Conservation (phyloP, 2,888 invertebrate species). For the Drosophila kambysellisi region DNA sequence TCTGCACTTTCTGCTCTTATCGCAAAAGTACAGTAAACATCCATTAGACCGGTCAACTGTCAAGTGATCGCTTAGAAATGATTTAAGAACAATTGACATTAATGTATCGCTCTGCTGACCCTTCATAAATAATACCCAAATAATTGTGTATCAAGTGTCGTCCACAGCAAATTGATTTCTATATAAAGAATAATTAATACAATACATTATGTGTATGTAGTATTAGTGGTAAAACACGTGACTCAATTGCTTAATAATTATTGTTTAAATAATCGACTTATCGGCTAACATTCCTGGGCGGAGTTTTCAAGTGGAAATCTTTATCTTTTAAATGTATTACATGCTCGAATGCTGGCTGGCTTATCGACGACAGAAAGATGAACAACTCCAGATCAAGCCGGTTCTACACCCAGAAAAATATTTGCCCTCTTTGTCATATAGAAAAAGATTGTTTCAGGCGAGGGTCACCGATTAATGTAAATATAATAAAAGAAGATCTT, state of each 20-base stretch:
- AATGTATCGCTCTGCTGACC: constrained; percentile 55
- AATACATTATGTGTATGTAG: not conserved
- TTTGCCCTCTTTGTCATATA: not conserved
- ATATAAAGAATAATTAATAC: not conserved
- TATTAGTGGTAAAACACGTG: constrained; percentile 1
- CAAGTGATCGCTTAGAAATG: constrained; percentile 48
- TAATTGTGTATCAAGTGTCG: constrained; percentile 63
- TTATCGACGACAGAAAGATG: constrained; percentile 35
- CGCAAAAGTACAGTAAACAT: constrained; percentile 46
- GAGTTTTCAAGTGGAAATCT: constrained; percentile 20
- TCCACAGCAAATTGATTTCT: not conserved
- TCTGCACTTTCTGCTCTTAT: constrained; percentile 31
- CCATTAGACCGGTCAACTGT: constrained; percentile 41
- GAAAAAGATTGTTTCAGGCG: not conserved
- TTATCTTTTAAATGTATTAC: constrained; percentile 40
- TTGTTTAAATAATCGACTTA: constrained; percentile 31
- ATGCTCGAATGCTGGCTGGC: constrained; percentile 27
- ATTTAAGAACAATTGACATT: constrained; percentile 67
- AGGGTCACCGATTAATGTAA: not conserved
- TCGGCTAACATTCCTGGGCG: constrained; percentile 19
- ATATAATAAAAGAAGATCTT: not conserved
- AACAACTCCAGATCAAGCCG: constrained; percentile 34
- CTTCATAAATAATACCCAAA: constrained; percentile 59
- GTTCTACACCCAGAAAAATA: constrained; percentile 25
- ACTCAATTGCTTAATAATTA: constrained; percentile 12